These are phyloP conservation scores for Eupithecia exiguata DNA, from an alignment of 2,888 invertebrate genomes.

Conservation along the genomic window DNA sequence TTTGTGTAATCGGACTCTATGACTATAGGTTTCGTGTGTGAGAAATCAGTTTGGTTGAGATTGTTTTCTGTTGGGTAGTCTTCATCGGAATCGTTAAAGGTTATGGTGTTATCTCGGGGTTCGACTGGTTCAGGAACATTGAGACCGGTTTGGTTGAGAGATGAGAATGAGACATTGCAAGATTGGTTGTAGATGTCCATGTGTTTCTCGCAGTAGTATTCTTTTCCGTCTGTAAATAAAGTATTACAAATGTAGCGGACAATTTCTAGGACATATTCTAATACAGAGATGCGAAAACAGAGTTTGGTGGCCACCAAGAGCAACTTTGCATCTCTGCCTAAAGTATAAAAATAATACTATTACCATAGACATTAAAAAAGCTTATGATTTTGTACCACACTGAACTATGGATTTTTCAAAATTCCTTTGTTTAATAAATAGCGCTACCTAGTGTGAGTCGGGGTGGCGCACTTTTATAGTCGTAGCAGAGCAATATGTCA, in stretches of 20 bases:
- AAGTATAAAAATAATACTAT: too few relatives aligned
- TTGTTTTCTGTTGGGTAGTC: slow-evolving; percentile 78
- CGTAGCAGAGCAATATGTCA: background rate
- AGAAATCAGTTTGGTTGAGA: slow-evolving; percentile 77
- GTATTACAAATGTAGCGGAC: background rate
- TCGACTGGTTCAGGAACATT: slow-evolving; percentile 77
- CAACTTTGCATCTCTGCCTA: too few relatives aligned
- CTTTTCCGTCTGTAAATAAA: slow-evolving; percentile 69
- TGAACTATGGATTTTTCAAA: too few relatives aligned
- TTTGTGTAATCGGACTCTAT: slow-evolving; percentile 74
- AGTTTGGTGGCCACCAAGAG: too few relatives aligned
- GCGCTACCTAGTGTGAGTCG: too few relatives aligned
- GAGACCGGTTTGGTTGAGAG: slow-evolving; percentile 72
- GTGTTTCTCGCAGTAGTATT: slow-evolving; percentile 80
- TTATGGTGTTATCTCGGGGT: slow-evolving; percentile 62
- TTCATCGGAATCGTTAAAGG: slow-evolving; percentile 74
- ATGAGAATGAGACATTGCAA: slow-evolving; percentile 74
- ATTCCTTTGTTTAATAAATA: too few relatives aligned
- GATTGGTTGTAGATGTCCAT: slow-evolving; percentile 73
- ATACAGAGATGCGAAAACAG: background rate
- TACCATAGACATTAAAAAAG: too few relatives aligned
- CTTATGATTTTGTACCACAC: too few relatives aligned
- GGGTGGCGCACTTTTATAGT: too few relatives aligned
- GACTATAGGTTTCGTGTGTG: slow-evolving; percentile 76
- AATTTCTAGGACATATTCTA: background rate